Base-by-base conservation (phyloP, 1,140 invertebrate species). In the Hycleus phaleratus region DNA sequence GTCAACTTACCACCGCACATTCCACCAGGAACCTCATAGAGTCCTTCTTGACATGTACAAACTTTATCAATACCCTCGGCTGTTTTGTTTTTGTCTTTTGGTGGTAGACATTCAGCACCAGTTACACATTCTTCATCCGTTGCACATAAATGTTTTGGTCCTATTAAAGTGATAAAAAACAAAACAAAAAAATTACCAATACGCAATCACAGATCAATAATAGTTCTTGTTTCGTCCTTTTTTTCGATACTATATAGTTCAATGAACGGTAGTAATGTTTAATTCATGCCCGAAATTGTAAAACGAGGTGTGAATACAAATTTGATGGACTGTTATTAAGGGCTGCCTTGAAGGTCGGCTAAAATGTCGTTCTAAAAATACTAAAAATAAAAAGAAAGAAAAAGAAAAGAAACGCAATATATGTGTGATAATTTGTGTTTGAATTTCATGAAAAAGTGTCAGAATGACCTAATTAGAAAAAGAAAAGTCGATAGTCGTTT, bases 101-200 rank as follows among this genome's bases (percentile, higher is more conserved):
- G 10, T 11, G 38, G 38, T 38, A 53, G n/a, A 53, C 68, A 69
- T 12, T 58, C 50, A 3, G 68, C 68, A 11, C 58, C 58, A 18
- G 63, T 56, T 9, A 68, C 66, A 48, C 68, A 69, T 38, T 69
- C 65, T 7, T 63, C 64, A 39, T 62, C 56, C 40, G 56, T 60
- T 12, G 38, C 52, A 43, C 67, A 69, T 40, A 67, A 58, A 56
- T 69, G 67, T 26, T 63, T 66, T 38, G 65, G 59, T 38, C 61
- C 67, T 69, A 39, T 49, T 62, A 46, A 53, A 24, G 25, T 6
- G 45, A 12, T 56, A 10, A 24, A 50, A 40, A 10, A 50, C 12
- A 47, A 7, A 47, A 25, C 18, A 47, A 26, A 11, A 12, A 47
- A 47, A 47, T 24, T 44, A 57, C 49, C 4, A 49, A 26, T 40